Conservation (phyloP, 2,797 vertebrate genomes). For the Syncerus caffer region DNA sequence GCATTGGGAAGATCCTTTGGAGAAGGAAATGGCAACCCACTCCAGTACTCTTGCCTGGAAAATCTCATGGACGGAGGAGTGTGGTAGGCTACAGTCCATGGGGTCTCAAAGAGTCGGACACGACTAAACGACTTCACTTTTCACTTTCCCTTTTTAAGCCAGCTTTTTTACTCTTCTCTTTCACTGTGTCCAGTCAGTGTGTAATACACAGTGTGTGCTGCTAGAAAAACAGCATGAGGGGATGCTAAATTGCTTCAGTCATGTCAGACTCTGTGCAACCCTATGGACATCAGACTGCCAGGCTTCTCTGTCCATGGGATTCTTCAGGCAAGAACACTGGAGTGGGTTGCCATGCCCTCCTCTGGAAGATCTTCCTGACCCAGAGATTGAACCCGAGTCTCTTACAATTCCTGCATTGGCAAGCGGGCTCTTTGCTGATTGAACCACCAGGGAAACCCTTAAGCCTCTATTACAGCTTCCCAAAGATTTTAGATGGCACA, state of each 20-base stretch:
- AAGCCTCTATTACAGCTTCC: background rate
- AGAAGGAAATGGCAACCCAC: no score
- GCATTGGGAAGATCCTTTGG: no score
- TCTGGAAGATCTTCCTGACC: background rate
- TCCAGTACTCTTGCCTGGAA: no score
- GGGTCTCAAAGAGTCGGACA: no score
- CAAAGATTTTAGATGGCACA: background rate
- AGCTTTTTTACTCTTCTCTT: background rate
- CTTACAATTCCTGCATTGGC: background rate
- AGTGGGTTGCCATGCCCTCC: background rate
- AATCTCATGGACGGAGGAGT: no score
- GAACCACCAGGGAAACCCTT: background rate
- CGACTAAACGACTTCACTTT: no score
- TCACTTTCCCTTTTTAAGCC: background rate
- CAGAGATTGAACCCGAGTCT: background rate
- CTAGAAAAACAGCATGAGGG: background rate
- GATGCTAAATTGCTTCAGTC: background rate
- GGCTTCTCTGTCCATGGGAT: background rate
- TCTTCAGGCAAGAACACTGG: background rate
- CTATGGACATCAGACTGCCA: background rate
- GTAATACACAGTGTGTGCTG: background rate
- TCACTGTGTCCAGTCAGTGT: background rate
- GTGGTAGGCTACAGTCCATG: no score
- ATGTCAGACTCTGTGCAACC: background rate
- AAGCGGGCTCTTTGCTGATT: background rate